Evolutionary conservation across 2,113 vertebrate genomes (phyloP), one percentile per base, ranked within the genome.

Genomic region (Chinchilla lanigera): DNA sequence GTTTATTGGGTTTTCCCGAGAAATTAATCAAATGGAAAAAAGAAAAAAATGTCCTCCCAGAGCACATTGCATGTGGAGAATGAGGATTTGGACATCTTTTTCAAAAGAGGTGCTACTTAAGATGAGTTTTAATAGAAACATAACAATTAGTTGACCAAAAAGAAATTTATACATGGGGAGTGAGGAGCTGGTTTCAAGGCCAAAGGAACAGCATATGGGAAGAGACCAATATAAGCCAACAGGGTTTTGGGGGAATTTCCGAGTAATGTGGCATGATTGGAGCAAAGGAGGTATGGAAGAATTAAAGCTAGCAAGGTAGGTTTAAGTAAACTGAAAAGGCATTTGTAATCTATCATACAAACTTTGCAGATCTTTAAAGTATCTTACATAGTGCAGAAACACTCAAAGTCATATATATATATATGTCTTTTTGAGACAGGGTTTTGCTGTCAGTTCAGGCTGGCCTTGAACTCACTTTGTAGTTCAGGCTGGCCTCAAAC

Each of bases 111-210:
- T 47, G 9, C 56, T 91, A 80, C 2, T 5, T 75, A 17, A 88
- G 33, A 14, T 95, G 73, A 86, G 5, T 90, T 93, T 80, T 88
- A 90, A 65, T 47, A 50, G 85, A 67, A 82, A 89, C 77, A 33
- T 71, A 35, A 20, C 35, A 83, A 22, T 69, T 38, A 81, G 54
- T 3, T 86, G 12, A 73, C 1, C 65, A 61, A 63, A 50, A 81
- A 56, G 73, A 19, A 92, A 41, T 14, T 16, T 26, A 14, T 87
- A 33, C 24, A 3, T 47, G 5, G 3, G 7, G 5, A 47, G 1
- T 52, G 26, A 87, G 16, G 12, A 47, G 4, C 7, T 69, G 44
- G 47, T 38, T 77, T 84, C 30, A 54, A 58, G 30, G 28, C 33
- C 10, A 95, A 83, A 7, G 30, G 47, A 61, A 83, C 19, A 41